Conservation (phyloP, 2,113 vertebrate species). For the Camelus bactrianus region DNA sequence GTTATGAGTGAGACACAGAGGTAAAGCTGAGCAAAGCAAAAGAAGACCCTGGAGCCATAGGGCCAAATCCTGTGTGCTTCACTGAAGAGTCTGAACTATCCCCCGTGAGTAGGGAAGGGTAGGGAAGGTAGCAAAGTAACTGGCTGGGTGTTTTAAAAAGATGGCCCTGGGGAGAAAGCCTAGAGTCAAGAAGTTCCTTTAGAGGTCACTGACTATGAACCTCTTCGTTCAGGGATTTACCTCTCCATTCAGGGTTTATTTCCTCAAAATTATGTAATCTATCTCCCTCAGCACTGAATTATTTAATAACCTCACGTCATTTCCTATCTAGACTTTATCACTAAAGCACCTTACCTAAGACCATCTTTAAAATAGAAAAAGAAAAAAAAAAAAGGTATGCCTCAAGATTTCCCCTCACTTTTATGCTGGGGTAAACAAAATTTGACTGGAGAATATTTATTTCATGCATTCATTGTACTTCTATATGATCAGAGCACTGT, state of each 20-base stretch:
- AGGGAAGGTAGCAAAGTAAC: neutral
- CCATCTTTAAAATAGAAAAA: neutral
- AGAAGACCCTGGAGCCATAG: neutral
- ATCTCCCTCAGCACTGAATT: neutral
- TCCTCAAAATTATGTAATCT: neutral
- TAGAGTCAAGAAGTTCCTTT: neutral
- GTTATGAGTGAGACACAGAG: neutral
- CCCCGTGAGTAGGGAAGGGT: neutral
- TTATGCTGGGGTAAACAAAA: neutral
- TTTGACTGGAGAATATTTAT: neutral
- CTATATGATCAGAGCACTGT: neutral
- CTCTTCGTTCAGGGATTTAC: neutral
- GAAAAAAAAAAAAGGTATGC: neutral
- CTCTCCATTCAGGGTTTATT: neutral
- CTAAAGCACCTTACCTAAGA: neutral
- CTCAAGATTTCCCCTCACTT: neutral
- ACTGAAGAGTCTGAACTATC: neutral
- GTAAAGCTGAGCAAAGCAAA: neutral
- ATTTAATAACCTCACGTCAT: neutral
- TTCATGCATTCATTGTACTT: neutral
- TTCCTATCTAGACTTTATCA: neutral
- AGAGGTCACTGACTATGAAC: neutral
- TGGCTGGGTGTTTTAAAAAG: neutral
- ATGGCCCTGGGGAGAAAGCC: neutral
- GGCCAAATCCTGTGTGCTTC: neutral